Evolutionary conservation across 2,888 invertebrate species (phyloP).

Genomic region (Stratiomys singularior): DNA sequence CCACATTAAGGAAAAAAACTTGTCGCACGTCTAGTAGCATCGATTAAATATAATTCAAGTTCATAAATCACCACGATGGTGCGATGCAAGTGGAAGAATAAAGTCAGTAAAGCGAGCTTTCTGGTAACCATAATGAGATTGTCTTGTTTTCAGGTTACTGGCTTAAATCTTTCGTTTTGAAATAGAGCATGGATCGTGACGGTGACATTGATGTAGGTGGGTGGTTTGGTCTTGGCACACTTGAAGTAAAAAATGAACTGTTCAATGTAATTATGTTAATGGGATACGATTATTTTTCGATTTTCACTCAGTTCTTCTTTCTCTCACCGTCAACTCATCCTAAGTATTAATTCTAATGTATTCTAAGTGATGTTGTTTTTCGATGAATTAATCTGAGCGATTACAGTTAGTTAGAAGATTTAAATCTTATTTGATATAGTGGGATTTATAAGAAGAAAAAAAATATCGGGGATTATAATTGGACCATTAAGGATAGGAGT

Average conservation of each 20-base stretch:
- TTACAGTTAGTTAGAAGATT: not conserved
- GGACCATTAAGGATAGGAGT: not conserved
- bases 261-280: conserved; percentile 23
- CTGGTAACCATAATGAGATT: not conserved
- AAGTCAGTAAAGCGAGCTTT: conserved; percentile 11
- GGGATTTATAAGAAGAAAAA: not conserved
- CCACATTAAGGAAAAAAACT: not conserved
- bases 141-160: conserved; percentile 18
- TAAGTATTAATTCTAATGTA: not conserved
- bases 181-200: conserved; percentile 13
- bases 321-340: not conserved
- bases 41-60: not conserved
- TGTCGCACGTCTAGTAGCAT: conserved; percentile 2
- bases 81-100: not conserved
- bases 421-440: not conserved
- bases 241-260: not conserved
- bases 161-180: conserved; percentile 19
- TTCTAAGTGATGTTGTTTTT: not conserved
- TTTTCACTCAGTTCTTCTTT: not conserved
- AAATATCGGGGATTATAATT: not conserved
- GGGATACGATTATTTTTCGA: not conserved
- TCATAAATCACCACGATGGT: not conserved
- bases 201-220: conserved; percentile 5
- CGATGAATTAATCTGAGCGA: not conserved
- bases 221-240: not conserved